phyloP scores from a whole-genome alignment of 2,888 invertebrate genomes.

The Smittia sp. region DNA sequence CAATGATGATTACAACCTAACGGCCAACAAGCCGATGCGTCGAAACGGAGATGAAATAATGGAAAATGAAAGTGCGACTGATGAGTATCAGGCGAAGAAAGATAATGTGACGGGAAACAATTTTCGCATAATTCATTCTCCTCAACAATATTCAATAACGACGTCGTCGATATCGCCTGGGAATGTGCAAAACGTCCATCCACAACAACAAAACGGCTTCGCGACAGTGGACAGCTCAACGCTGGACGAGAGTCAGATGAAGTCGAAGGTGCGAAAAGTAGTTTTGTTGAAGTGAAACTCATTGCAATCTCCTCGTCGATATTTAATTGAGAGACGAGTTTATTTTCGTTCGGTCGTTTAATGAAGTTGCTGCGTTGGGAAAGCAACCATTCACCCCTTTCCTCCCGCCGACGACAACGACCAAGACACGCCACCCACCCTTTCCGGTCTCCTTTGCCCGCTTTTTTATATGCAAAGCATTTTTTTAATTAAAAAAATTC shows the following conservation, averaged over 20 bases:
- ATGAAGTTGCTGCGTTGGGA: background rate
- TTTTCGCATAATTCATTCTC: slow-evolving; percentile 26
- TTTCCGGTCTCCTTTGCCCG: background rate
- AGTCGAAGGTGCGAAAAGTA: slow-evolving; percentile 25
- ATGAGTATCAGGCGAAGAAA: slow-evolving; percentile 33
- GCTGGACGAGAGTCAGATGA: slow-evolving; percentile 21
- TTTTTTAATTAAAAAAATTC: slow-evolving; percentile 38
- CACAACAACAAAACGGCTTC: background rate
- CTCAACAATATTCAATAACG: background rate
- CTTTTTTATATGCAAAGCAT: slow-evolving; percentile 28
- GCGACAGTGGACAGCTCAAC: background rate
- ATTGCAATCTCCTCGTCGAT: background rate
- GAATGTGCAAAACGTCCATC: background rate
- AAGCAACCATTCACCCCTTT: background rate
- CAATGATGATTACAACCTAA: slow-evolving; percentile 16
- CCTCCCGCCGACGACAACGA: background rate
- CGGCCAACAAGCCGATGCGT: background rate
- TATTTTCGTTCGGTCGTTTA: background rate
- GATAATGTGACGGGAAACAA: slow-evolving; percentile 23
- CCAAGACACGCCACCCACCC: background rate
- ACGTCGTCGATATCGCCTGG: slow-evolving; percentile 13
- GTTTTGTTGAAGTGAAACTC: no score
- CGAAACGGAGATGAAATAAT: slow-evolving; percentile 13
- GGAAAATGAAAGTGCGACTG: background rate
- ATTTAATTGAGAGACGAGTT: background rate